Evolutionary conservation across 2,797 vertebrate genomes (phyloP), one percentile per base, ranked within the genome.

Genomic region (Myiotriccus ornatus): DNA sequence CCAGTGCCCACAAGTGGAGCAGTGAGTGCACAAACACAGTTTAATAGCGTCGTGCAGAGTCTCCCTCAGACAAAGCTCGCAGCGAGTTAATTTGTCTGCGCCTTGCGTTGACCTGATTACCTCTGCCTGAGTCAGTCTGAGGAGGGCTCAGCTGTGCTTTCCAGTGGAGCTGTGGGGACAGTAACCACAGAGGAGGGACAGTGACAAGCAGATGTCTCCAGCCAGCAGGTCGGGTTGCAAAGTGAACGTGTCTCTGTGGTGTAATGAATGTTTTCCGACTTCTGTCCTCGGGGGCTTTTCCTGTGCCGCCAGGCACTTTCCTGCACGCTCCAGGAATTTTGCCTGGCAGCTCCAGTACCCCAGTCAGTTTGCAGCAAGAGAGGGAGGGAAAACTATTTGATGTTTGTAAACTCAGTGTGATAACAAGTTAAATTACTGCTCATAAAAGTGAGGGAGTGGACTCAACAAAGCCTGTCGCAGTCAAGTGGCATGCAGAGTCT

Each of bases 341-440:
- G 21, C 50, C 2, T 3, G 3, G 52, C 79, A 44, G 30, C 70
- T 84, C 62, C 8, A 14, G 55, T 71, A 34, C 41, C 71, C 74
- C 62, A 20, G 20, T 47, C 1, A 0, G 10, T 77, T 83, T 70
- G 30, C 35, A 74, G 70, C 67, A 74, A 50, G 23, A 43, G 28
- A 60, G 24, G 44, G 60, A 79, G 37, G 12, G 18, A 84, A 71
- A 92, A 16, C 0, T 25, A 7, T 19, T 23, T 9, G 13, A 16
- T 79, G 28, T 89, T 90, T 93, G 83, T 69, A 81, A 92, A 62
- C 46, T 84, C 53, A 34, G 12, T 20, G n/a, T 63, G 92, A 68
- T 68, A 92, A 43, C 27, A 70, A 56, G 24, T 80, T 77, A n/a
- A 94, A 83, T 94, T 87, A 35, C 53, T 78, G 64, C 81, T 90